Evolutionary conservation across 2,797 vertebrate genomes (phyloP).

Genomic region (Hoplostethus mediterraneus): DNA sequence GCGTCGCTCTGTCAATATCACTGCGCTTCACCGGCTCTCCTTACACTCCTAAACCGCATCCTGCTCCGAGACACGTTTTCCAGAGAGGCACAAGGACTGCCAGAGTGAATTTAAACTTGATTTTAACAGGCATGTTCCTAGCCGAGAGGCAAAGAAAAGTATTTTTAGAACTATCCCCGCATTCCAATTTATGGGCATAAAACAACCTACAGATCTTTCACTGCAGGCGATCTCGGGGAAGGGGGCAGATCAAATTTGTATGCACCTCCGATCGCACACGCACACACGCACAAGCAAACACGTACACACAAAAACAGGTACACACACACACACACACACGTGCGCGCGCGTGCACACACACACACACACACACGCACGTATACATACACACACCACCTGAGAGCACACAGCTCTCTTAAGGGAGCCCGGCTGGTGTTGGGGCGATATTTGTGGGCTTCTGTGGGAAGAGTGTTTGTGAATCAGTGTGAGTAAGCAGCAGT

Average conservation of each 20-base stretch:
- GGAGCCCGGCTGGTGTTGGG: constrained; percentile 75
- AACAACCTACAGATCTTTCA: constrained; percentile 84
- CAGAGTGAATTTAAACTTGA: constrained; percentile 87
- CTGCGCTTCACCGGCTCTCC: constrained; percentile 79
- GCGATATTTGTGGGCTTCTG: constrained; percentile 80
- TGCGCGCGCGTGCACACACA: constrained; percentile 43
- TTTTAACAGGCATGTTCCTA: constrained; percentile 87
- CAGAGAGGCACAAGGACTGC: constrained; percentile 84
- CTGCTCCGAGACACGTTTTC: constrained; percentile 81
- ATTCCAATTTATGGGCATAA: constrained; percentile 86
- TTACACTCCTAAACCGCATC: constrained; percentile 78
- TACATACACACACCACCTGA: constrained; percentile 71
- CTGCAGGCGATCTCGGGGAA: constrained; percentile 74
- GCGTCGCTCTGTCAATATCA: constrained; percentile 81
- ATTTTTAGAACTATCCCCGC: constrained; percentile 87
- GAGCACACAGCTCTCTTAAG: constrained; percentile 71
- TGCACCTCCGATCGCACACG: constrained; percentile 68
- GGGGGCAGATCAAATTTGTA: constrained; percentile 82
- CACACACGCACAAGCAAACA: constrained; percentile 31
- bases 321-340: constrained; percentile 44
- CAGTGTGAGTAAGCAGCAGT: constrained; percentile 80
- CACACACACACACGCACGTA: constrained; percentile 43
- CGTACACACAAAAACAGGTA: constrained; percentile 16
- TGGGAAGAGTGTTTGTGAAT: constrained; percentile 82
- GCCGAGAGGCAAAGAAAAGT: constrained; percentile 82